phyloP scores from a whole-genome alignment of 2,888 invertebrate species.

The Caradrina clavipalpis region DNA sequence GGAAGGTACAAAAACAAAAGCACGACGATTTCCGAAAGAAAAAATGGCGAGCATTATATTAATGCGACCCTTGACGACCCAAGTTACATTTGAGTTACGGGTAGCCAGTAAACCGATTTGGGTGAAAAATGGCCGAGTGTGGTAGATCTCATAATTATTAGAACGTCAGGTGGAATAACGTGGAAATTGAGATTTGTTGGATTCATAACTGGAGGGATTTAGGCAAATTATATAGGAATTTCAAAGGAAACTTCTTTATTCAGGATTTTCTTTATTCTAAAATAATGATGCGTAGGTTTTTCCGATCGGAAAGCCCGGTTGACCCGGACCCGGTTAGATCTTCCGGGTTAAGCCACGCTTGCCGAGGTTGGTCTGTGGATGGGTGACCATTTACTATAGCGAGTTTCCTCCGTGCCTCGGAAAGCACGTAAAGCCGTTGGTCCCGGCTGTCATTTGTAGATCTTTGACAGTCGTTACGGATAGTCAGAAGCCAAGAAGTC shows the following conservation, averaged over 20 bases:
- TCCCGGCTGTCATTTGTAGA: no score
- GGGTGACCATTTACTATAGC: no score
- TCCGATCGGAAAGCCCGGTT: no score
- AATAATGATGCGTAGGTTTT: no score
- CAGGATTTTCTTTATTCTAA: no score
- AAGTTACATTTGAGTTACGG: constrained; percentile 30
- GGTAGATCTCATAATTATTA: constrained; percentile 33
- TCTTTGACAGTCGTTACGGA: no score
- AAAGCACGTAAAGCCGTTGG: no score
- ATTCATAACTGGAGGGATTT: constrained; percentile 5
- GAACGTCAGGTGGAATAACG: constrained; percentile 26
- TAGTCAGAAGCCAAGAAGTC: no score
- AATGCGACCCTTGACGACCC: constrained; percentile 27
- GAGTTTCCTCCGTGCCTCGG: no score
- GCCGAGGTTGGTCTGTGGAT: no score
- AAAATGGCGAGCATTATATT: constrained; percentile 22
- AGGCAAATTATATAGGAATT: neutral
- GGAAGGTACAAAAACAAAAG: constrained; percentile 18
- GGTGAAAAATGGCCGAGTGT: constrained; percentile 26
- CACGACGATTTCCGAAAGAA: constrained; percentile 14
- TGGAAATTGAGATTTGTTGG: constrained; percentile 21
- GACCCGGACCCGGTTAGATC: no score
- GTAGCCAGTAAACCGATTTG: constrained; percentile 22
- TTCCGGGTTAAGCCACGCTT: no score
- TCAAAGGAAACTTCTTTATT: neutral